Evolutionary conservation across 2,113 vertebrate genomes (phyloP), one percentile per base, ranked within the genome.

Genomic region (Alosa alosa): DNA sequence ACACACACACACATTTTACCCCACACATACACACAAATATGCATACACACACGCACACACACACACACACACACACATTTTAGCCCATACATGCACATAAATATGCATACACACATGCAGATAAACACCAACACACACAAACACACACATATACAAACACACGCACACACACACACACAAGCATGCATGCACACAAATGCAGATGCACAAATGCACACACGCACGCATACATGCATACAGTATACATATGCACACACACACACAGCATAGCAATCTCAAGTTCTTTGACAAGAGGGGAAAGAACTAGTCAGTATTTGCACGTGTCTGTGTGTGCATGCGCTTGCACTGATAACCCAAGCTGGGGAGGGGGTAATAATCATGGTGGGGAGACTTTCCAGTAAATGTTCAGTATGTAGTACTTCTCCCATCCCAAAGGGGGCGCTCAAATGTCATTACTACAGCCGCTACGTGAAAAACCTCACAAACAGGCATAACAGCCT

Each of bases 371-470:
- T 31, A 44, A 44, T 44, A 44, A 44, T 44, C 41, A 4, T 44
- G 41, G 41, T 44, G 4, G 41, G 41, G 64, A 11, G 85, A 31
- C n/a, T 68, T 68, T 68, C 64, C 22, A 68, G 57, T 25, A 68
- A 25, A 68, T 68, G 64, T 9, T 57, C 52, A 57, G 22, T n/a
- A 20, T 64, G 20, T 31, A 31, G 7, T 68, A 68, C 64, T 31
- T 68, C 64, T 68, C 64, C 64, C n/a, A 68, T 25, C 86, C 87
- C 84, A 88, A 87, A 75, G 84, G 78, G 84, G 88, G 89, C 85
- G 50, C 84, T 91, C 44, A 47, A 46, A 81, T 81, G 57, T 83
- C 39, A 84, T 68, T n/a, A 31, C 6, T 10, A 1, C n/a, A 31
- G 52, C 52, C 52, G 13, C 15, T 20, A 17, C 11, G 15, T 57